These are phyloP conservation scores for Halichoerus grypus DNA, from an alignment of 2,113 vertebrate species.

Conservation along the genomic window DNA sequence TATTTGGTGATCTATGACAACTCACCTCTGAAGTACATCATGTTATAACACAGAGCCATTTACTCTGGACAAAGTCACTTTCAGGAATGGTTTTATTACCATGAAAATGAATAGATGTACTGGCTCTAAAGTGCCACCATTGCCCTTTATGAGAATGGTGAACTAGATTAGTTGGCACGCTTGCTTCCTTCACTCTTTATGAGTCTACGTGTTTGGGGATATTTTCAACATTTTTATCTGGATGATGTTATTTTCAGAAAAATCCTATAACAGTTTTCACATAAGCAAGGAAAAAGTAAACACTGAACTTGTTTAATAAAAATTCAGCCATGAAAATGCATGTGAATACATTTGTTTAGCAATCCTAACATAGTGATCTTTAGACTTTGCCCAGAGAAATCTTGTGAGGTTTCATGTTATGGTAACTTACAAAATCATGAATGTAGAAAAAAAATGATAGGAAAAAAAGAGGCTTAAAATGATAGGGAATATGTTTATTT, in stretches of 20 bases:
- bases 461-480: slow-evolving; percentile 7
- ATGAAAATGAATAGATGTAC: slow-evolving; percentile 61
- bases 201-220: slow-evolving; percentile 47
- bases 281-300: slow-evolving; percentile 57
- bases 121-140: slow-evolving; percentile 51
- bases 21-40: background rate
- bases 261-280: slow-evolving; percentile 18
- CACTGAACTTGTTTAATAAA: slow-evolving; percentile 46
- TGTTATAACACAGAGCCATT: slow-evolving; percentile 58
- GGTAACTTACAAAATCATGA: slow-evolving; percentile 9
- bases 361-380: background rate
- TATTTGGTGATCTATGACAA: slow-evolving; percentile 72
- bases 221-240: slow-evolving; percentile 64
- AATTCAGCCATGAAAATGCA: slow-evolving; percentile 57
- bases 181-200: slow-evolving; percentile 56
- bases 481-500: background rate
- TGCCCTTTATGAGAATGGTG: slow-evolving; percentile 61
- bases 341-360: slow-evolving; percentile 56
- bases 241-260: slow-evolving; percentile 68
- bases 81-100: slow-evolving; percentile 64
- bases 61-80: slow-evolving; percentile 77
- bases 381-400: background rate
- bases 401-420: background rate
- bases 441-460: background rate
- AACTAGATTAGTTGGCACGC: slow-evolving; percentile 48